Conservation (phyloP, 1,140 invertebrate genomes). For the Drosophila miranda region DNA sequence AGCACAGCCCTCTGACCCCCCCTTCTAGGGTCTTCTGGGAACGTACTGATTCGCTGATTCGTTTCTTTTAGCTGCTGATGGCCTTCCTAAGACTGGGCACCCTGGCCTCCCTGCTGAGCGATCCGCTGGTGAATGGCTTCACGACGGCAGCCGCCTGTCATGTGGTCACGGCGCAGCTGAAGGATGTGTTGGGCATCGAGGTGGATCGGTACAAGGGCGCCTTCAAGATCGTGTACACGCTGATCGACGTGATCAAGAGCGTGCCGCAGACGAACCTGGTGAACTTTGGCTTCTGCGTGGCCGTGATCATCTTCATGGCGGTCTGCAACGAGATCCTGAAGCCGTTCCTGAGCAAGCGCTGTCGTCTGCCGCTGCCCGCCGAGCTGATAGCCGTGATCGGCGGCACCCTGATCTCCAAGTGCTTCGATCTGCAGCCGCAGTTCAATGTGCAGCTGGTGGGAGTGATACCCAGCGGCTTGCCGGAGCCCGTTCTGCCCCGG, state of each 20-base stretch:
- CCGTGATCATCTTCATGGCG: constrained; percentile 88
- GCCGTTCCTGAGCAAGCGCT: constrained; percentile 89
- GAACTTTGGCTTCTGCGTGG: constrained; percentile 87
- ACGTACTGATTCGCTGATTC: constrained; percentile 7
- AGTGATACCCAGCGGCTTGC: constrained; percentile 88
- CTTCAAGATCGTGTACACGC: constrained; percentile 89
- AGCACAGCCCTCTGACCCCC: constrained; percentile 9
- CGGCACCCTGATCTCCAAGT: constrained; percentile 88
- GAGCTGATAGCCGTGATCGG: constrained; percentile 92
- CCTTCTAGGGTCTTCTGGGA: not conserved
- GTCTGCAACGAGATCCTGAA: constrained; percentile 92
- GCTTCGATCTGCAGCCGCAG: constrained; percentile 71
- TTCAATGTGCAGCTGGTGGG: constrained; percentile 85
- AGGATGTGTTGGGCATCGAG: constrained; percentile 91
- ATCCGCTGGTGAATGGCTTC: constrained; percentile 95
- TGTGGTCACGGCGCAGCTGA: constrained; percentile 95
- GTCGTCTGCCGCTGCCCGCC: constrained; percentile 91
- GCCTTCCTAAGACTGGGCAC: constrained; percentile 91
- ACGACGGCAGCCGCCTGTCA: constrained; percentile 95
- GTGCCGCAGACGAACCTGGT: constrained; percentile 86
- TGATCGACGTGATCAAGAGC: constrained; percentile 86
- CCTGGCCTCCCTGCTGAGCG: constrained; percentile 92
- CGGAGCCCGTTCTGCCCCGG: constrained; percentile 82
- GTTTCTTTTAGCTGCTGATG: constrained; percentile 88
- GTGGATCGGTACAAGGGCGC: constrained; percentile 87